A percentile compares a stretch with the other conserved stretches of the same genome.
These are phyloP conservation scores for Melanophora roralis DNA, from an alignment of 2,888 invertebrate species.

Conservation along the genomic window DNA sequence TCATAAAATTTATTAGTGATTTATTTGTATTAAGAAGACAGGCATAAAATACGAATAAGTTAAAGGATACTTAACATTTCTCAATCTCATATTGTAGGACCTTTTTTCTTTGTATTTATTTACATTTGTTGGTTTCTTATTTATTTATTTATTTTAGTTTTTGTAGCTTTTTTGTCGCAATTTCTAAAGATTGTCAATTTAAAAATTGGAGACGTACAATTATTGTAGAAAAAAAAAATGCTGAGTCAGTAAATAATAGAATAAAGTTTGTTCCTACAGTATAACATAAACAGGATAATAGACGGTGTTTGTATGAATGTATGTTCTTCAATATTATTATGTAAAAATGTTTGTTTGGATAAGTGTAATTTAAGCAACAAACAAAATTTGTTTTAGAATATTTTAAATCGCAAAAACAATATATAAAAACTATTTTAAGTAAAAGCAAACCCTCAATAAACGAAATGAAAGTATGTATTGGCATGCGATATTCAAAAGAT, in stretches of 20 bases:
- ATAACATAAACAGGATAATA: background rate
- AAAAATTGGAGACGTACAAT: constrained; percentile 3
- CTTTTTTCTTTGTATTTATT: background rate
- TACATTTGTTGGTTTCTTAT: background rate
- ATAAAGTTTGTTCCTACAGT: constrained; percentile 30
- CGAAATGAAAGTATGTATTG: background rate
- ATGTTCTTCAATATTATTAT: too few relatives aligned
- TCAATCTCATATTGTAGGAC: background rate
- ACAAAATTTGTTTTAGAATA: background rate
- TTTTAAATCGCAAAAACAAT: too few relatives aligned
- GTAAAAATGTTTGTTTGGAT: too few relatives aligned
- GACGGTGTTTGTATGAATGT: too few relatives aligned
- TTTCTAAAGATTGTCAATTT: constrained; percentile 25
- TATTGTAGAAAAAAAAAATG: constrained; percentile 20
- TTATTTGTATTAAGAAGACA: constrained; percentile 6
- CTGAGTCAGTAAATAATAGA: constrained; percentile 43
- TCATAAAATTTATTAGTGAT: constrained; percentile 12
- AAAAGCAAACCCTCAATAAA: constrained; percentile 39
- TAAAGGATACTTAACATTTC: constrained; percentile 18
- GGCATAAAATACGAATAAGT: background rate
- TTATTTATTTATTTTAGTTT: background rate
- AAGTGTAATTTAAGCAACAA: constrained; percentile 14
- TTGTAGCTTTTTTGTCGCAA: background rate
- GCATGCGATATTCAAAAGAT: background rate
- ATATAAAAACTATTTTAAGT: constrained; percentile 22